phyloP scores from a whole-genome alignment of 2,113 vertebrate species.

The Ochotona curzoniae region DNA sequence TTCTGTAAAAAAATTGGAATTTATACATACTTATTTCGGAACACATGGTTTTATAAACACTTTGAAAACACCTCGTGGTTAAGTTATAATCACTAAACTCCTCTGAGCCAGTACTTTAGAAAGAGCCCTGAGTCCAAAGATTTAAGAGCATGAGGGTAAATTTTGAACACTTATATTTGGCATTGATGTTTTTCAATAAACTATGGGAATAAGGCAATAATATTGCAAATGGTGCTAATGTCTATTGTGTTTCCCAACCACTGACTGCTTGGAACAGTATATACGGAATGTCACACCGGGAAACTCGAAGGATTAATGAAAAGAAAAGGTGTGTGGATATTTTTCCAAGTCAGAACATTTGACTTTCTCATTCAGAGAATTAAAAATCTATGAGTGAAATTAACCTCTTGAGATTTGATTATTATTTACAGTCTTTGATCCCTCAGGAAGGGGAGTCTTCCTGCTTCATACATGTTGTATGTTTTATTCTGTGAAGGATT shows the following conservation, averaged over 20 bases:
- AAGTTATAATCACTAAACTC: background rate
- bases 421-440: too few relatives aligned
- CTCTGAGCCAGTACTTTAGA: background rate
- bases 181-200: conserved; percentile 31
- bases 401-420: too few relatives aligned
- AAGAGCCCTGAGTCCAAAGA: background rate
- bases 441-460: too few relatives aligned
- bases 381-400: too few relatives aligned
- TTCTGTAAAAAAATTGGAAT: too few relatives aligned
- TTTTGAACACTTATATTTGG: conserved; percentile 5
- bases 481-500: too few relatives aligned
- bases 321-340: conserved; percentile 21
- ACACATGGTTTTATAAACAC: too few relatives aligned
- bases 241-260: background rate
- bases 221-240: background rate
- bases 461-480: too few relatives aligned
- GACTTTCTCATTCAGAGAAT: background rate
- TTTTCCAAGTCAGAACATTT: conserved; percentile 16
- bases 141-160: background rate
- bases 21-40: too few relatives aligned
- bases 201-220: background rate
- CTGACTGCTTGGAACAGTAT: background rate
- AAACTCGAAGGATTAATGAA: conserved; percentile 15
- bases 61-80: background rate
- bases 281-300: background rate